Percentiles rank a stretch among this genome's conserved stretches.
Conservation (phyloP, 1,140 invertebrate species). For the Halesus radiatus region DNA sequence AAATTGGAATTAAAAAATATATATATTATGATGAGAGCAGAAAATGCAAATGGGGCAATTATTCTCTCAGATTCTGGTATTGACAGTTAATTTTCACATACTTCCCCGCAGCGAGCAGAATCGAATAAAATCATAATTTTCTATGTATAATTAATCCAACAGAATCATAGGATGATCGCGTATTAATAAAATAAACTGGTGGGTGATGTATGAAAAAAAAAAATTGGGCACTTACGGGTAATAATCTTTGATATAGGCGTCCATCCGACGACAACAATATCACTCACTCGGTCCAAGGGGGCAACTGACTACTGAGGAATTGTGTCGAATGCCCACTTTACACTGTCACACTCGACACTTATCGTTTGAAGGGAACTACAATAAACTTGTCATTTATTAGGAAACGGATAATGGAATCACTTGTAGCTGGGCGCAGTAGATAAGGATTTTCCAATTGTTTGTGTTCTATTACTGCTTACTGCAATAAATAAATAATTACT, state of each 20-base stretch:
- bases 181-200: too few species aligned
- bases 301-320: neutral
- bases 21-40: too few species aligned
- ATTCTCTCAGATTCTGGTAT: too few species aligned
- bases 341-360: conserved; percentile 6
- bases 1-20: too few species aligned
- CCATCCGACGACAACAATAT: conserved; percentile 21
- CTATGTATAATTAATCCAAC: too few species aligned
- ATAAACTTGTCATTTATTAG: conserved; percentile 38
- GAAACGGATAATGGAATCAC: conserved; percentile 36
- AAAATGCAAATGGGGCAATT: too few species aligned
- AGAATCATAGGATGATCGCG: too few species aligned
- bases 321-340: conserved; percentile 15
- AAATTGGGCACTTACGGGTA: neutral
- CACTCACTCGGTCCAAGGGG: neutral
- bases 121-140: too few species aligned
- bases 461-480: neutral
- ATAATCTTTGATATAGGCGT: conserved; percentile 34
- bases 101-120: too few species aligned
- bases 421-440: neutral
- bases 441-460: neutral
- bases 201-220: too few species aligned
- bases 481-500: neutral
- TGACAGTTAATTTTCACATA: too few species aligned
- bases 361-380: conserved; percentile 26